Conservation (phyloP, 2,113 vertebrate species). For the Peromyscus maniculatus region DNA sequence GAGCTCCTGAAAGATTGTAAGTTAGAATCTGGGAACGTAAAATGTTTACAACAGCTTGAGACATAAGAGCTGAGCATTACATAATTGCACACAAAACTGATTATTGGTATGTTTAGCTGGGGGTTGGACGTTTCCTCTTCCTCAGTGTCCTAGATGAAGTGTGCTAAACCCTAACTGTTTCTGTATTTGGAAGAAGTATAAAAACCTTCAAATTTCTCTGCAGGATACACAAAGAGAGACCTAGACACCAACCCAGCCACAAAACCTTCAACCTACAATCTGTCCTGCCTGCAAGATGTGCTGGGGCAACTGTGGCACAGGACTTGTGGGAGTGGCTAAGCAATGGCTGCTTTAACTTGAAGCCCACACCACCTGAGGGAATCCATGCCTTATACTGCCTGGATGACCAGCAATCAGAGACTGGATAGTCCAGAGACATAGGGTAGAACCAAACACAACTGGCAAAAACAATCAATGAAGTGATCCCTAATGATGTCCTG, state of each 20-base stretch:
- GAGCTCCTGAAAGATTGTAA: background rate
- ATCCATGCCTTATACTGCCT: background rate
- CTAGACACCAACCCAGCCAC: background rate
- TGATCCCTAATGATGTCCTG: background rate
- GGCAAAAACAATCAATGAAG: background rate
- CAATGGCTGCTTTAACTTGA: background rate
- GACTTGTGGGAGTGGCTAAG: background rate
- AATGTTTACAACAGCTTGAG: background rate
- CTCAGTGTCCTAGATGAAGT: background rate
- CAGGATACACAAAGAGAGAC: background rate
- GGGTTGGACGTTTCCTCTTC: background rate
- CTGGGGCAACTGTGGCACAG: rapidly evolving
- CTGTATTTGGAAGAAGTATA: background rate
- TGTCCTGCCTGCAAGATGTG: background rate
- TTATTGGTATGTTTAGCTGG: background rate
- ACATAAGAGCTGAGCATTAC: background rate
- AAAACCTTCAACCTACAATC: background rate
- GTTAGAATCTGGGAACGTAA: background rate
- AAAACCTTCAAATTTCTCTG: background rate
- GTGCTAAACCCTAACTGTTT: background rate
- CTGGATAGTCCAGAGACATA: background rate
- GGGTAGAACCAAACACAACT: background rate
- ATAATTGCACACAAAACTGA: background rate
- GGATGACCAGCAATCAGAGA: background rate
- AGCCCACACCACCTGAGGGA: background rate